Evolutionary conservation across 2,888 invertebrate species (phyloP).

Genomic region (Orthonevra nobilis): DNA sequence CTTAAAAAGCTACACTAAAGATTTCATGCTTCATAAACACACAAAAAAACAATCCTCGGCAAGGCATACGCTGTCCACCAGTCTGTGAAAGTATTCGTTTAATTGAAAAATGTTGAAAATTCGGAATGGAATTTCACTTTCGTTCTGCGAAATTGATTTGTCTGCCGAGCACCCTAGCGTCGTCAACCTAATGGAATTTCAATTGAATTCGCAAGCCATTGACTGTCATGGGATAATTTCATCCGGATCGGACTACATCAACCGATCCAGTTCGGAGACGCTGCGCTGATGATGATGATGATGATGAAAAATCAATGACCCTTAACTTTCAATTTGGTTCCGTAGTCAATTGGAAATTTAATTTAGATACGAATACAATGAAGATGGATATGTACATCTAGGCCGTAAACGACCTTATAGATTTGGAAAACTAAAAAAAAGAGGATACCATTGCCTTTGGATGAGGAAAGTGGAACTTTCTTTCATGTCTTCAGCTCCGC

Average conservation of each 20-base stretch:
- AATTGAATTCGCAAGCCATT: background rate
- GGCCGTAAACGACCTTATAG: too few species aligned
- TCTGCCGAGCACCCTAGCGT: background rate
- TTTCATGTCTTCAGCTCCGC: too few species aligned
- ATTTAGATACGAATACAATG: too few species aligned
- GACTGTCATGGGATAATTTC: background rate
- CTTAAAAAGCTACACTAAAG: too few species aligned
- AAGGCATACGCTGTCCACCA: too few species aligned
- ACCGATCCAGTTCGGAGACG: background rate
- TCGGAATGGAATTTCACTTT: background rate
- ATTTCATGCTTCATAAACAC: background rate
- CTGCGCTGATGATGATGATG: too few species aligned
- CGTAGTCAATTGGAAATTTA: constrained; percentile 21
- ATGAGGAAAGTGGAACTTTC: too few species aligned
- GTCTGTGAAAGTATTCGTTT: too few species aligned
- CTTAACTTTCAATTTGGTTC: constrained; percentile 21
- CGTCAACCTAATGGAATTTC: background rate
- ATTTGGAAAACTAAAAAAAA: too few species aligned
- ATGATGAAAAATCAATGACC: constrained; percentile 8
- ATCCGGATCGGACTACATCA: background rate
- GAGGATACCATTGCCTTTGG: too few species aligned
- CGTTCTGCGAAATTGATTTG: background rate
- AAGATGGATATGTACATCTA: too few species aligned
- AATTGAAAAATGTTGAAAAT: background rate
- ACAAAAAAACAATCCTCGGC: too few species aligned